These are phyloP conservation scores for Periophthalmus modestus DNA, from an alignment of 2,113 vertebrate species.

Conservation along the genomic window DNA sequence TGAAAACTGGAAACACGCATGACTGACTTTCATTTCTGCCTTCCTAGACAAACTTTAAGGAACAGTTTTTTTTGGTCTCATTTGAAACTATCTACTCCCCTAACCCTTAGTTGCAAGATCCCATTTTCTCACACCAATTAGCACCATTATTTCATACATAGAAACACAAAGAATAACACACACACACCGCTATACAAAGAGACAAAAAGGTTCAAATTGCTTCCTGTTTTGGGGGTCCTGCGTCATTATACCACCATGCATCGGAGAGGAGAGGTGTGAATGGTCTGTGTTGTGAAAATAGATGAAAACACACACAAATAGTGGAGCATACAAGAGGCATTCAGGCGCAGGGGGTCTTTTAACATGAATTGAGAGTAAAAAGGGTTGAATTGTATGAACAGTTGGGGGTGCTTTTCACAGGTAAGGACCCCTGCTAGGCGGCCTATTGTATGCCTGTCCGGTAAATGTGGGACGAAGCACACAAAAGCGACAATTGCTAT, in stretches of 20 bases:
- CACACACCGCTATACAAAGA: constrained; percentile 44
- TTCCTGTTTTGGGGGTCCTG: constrained; percentile 63
- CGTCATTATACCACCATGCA: constrained; percentile 63
- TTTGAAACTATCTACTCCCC: constrained; percentile 29
- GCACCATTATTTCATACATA: constrained; percentile 62
- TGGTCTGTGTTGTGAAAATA: constrained; percentile 75
- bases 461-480: constrained; percentile 67
- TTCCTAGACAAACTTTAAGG: constrained; percentile 5
- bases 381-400: constrained; percentile 61
- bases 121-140: constrained; percentile 72
- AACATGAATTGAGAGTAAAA: constrained; percentile 67
- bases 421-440: constrained; percentile 74
- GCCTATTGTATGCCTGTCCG: constrained; percentile 73
- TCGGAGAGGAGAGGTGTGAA: constrained; percentile 67
- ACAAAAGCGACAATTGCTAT: constrained; percentile 79
- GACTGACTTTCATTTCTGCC: constrained; percentile 41
- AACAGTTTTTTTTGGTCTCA: constrained; percentile 1
- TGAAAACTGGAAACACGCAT: constrained; percentile 46
- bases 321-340: constrained; percentile 65
- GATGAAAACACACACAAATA: constrained; percentile 74
- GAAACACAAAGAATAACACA: constrained; percentile 27
- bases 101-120: constrained; percentile 17
- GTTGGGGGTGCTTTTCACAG: constrained; percentile 79
- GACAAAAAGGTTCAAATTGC: constrained; percentile 56
- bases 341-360: constrained; percentile 60